A percentile compares a stretch with the other conserved stretches of the same genome.
Evolutionary conservation across 2,113 vertebrate species (phyloP).

Genomic region (Trichomycterus rosablanca): DNA sequence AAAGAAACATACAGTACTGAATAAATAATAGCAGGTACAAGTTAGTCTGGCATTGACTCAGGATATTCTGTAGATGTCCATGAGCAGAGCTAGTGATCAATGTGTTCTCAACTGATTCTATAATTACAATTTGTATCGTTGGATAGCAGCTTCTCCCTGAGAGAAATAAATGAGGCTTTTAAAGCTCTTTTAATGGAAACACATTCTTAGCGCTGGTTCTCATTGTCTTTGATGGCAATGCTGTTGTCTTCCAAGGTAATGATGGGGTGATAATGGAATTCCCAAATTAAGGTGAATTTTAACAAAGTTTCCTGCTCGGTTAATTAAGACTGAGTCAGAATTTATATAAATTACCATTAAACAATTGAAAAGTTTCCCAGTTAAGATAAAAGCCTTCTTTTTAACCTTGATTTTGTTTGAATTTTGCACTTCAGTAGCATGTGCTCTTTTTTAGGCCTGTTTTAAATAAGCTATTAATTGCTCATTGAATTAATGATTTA

Average conservation of each 20-base stretch:
- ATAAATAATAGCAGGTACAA: no score
- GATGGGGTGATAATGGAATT: constrained; percentile 34
- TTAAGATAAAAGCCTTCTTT: constrained; percentile 57
- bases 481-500: constrained; percentile 32
- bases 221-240: constrained; percentile 29
- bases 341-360: constrained; percentile 37
- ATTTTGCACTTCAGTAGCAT: constrained; percentile 24
- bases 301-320: constrained; percentile 44
- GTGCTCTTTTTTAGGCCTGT: no score
- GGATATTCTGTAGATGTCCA: no score
- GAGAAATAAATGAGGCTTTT: constrained; percentile 7
- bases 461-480: constrained; percentile 14
- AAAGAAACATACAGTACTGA: no score
- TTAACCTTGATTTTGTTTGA: constrained; percentile 50
- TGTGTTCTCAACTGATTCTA: neutral
- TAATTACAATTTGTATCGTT: no score
- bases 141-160: no score
- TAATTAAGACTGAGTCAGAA: constrained; percentile 32
- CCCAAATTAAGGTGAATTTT: constrained; percentile 44
- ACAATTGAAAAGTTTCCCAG: constrained; percentile 46
- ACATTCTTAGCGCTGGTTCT: constrained; percentile 31
- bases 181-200: constrained; percentile 13
- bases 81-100: no score
- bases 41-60: no score
- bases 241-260: constrained; percentile 2